Percentiles rank a stretch among this genome's conserved stretches.
Conservation (phyloP, 2,888 invertebrate genomes). For the Mamestra brassicae region DNA sequence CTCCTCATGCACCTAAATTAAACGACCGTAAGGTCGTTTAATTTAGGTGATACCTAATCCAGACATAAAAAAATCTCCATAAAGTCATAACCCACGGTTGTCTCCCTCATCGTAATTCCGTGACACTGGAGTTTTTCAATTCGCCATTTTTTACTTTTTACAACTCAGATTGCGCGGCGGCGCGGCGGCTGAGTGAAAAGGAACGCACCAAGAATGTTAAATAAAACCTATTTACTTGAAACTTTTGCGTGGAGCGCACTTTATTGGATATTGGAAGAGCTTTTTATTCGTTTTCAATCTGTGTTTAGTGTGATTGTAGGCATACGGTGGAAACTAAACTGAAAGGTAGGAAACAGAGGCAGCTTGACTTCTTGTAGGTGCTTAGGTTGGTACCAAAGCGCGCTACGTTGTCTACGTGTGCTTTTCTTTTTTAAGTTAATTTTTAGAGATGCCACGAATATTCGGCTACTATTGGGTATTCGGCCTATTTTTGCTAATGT, state of each 20-base stretch:
- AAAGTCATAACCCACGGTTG: conserved; percentile 6
- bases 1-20: neutral
- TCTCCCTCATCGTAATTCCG: conserved; percentile 30
- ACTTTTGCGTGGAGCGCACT: conserved; percentile 63
- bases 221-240: conserved; percentile 68
- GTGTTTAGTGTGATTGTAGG: conserved; percentile 68
- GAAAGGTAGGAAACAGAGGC: conserved; percentile 17
- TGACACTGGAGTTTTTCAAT: conserved; percentile 61
- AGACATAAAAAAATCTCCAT: neutral
- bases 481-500: too few species aligned
- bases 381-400: neutral
- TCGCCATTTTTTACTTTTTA: conserved; percentile 54
- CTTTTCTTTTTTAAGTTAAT: neutral
- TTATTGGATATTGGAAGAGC: conserved; percentile 75
- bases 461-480: too few species aligned
- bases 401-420: neutral
- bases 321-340: conserved; percentile 26
- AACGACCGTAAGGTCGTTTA: neutral
- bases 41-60: neutral
- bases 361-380: conserved; percentile 17
- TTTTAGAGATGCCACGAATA: neutral
- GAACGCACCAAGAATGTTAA: conserved; percentile 80
- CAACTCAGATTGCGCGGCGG: conserved; percentile 78
- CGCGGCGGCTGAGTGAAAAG: conserved; percentile 63
- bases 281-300: conserved; percentile 76